Conservation (phyloP, 2,888 invertebrate genomes). For the Polyploca ridens region DNA sequence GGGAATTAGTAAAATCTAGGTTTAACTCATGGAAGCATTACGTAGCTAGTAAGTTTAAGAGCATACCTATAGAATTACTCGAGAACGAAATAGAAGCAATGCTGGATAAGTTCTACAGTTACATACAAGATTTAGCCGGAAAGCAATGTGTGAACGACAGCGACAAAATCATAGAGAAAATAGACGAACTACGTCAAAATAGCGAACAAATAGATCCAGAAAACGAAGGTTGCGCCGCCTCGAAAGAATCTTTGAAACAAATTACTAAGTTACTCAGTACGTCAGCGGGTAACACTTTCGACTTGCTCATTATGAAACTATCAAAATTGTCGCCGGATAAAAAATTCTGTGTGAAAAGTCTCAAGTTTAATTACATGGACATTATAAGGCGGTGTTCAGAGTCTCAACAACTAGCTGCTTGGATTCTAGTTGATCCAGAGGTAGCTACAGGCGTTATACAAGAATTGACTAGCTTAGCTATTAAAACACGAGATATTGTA, state of each 20-base stretch:
- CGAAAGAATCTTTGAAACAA: slow-evolving; percentile 63
- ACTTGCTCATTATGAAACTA: slow-evolving; percentile 69
- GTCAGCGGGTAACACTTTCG: slow-evolving; percentile 66
- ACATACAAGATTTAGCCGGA: slow-evolving; percentile 66
- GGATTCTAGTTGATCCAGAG: slow-evolving; percentile 68
- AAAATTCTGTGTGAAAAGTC: slow-evolving; percentile 59
- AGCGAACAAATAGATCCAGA: slow-evolving; percentile 46
- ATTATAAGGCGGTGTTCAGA: slow-evolving; percentile 67
- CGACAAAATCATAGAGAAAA: slow-evolving; percentile 62
- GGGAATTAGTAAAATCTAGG: slow-evolving; percentile 60
- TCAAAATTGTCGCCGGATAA: slow-evolving; percentile 66
- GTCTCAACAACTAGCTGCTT: slow-evolving; percentile 61
- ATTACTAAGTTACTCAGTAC: slow-evolving; percentile 62
- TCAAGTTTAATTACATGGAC: slow-evolving; percentile 73
- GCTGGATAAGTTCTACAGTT: slow-evolving; percentile 69
- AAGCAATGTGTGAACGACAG: slow-evolving; percentile 55
- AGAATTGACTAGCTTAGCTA: slow-evolving; percentile 65
- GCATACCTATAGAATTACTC: slow-evolving; percentile 64
- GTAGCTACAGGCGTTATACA: slow-evolving; percentile 65
- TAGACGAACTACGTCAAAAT: slow-evolving; percentile 59
- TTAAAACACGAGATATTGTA: slow-evolving; percentile 50
- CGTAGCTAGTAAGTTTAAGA: slow-evolving; percentile 64
- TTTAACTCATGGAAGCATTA: slow-evolving; percentile 73
- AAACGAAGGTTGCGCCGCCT: slow-evolving; percentile 49
- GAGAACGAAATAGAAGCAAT: slow-evolving; percentile 71